phyloP scores from a whole-genome alignment of 35 echinoderm and acorn worm species.

The Strongylocentrotus purpuratus region DNA sequence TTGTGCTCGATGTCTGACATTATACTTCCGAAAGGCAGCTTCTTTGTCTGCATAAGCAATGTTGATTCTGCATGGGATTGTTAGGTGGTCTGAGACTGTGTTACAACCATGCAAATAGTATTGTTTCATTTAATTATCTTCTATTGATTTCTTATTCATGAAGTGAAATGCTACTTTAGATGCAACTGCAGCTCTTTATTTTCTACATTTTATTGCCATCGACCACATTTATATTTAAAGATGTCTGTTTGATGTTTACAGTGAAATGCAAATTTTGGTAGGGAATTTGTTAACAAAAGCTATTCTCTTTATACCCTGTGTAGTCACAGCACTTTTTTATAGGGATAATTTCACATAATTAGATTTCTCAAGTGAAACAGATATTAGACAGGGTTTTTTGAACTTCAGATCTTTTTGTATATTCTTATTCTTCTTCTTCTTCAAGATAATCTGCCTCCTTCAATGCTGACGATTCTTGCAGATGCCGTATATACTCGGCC shows the following conservation, averaged over 20 bases:
- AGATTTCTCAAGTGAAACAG: background rate
- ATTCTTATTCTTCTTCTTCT: no score
- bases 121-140: background rate
- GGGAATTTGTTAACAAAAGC: no score
- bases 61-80: background rate
- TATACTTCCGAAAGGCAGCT: background rate
- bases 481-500: no score
- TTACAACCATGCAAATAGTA: background rate
- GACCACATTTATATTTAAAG: no score
- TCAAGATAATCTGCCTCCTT: no score
- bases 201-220: no score
- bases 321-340: no score
- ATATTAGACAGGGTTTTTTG: background rate
- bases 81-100: background rate
- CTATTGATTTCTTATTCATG: background rate
- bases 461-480: no score
- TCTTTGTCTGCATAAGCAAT: background rate
- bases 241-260: no score
- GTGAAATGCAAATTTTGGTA: no score
- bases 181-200: no score
- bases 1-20: background rate
- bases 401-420: background rate
- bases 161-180: background rate
- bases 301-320: no score
- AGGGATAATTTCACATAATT: background rate